These are phyloP conservation scores for Drepanosiphum platanoidis DNA, from an alignment of 2,888 invertebrate genomes.

Conservation along the genomic window DNA sequence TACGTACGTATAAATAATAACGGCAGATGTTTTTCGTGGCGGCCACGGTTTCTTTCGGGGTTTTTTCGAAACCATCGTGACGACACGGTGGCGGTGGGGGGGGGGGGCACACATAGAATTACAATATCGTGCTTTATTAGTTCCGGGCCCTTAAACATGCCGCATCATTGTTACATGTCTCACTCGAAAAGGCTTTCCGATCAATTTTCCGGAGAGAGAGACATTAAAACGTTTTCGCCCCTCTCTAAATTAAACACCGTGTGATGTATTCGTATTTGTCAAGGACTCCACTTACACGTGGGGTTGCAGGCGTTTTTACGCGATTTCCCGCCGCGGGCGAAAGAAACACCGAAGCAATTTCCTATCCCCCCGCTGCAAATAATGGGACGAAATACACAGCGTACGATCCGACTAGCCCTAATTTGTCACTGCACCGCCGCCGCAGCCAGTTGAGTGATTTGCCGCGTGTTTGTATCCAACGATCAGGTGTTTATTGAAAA, in stretches of 20 bases:
- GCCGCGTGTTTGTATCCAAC: not conserved
- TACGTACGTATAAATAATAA: not conserved
- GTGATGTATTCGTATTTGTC: slow-evolving; percentile 44
- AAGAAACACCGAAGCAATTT: slow-evolving; percentile 39
- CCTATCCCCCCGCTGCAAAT: not conserved
- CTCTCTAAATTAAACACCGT: slow-evolving; percentile 33
- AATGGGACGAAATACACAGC: not conserved
- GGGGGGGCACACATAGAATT: not conserved
- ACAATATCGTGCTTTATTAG: slow-evolving; percentile 58
- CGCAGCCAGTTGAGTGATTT: not conserved
- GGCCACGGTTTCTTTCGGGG: not conserved
- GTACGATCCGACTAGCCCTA: not conserved
- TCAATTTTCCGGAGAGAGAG: slow-evolving; percentile 48
- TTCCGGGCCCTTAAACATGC: slow-evolving; percentile 57
- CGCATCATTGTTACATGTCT: slow-evolving; percentile 41
- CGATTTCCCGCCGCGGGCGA: slow-evolving; percentile 16
- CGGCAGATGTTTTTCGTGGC: not conserved
- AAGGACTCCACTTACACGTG: not conserved
- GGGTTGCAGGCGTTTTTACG: slow-evolving; percentile 30
- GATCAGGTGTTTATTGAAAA: not conserved
- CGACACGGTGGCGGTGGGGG: not conserved
- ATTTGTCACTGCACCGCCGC: not conserved
- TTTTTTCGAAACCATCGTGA: not conserved
- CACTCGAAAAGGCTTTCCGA: slow-evolving; percentile 56
- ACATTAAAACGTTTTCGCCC: slow-evolving; percentile 50